Evolutionary conservation across 2,888 invertebrate species (phyloP).

Genomic region (Chloromyia formosa): DNA sequence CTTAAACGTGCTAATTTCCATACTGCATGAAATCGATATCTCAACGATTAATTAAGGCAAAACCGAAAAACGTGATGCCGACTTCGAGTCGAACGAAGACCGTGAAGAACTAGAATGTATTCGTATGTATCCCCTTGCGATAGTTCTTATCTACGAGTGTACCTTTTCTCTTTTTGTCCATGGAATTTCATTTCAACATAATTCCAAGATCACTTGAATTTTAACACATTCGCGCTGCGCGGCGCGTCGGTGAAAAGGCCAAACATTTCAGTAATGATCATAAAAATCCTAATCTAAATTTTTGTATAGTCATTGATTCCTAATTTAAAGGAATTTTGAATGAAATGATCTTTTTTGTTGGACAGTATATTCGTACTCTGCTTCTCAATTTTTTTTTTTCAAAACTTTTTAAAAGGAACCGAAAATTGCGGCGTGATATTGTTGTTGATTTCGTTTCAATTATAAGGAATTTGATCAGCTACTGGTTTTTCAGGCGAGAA

Average conservation of each 20-base stretch:
- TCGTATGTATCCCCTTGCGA: background rate
- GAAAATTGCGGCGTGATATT: background rate
- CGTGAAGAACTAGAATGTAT: slow-evolving; percentile 17
- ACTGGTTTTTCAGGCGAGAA: slow-evolving; percentile 1
- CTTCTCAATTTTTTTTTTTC: background rate
- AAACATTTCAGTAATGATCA: background rate
- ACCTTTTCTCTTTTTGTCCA: background rate
- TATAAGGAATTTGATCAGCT: slow-evolving; percentile 2
- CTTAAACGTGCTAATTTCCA: slow-evolving; percentile 40
- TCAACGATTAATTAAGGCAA: slow-evolving; percentile 22
- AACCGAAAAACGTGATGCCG: slow-evolving; percentile 12
- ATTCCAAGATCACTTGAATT: slow-evolving; percentile 4
- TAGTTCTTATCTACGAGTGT: background rate
- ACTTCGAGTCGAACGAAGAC: background rate
- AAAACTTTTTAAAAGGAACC: background rate
- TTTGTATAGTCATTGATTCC: slow-evolving; percentile 29
- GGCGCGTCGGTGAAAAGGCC: background rate
- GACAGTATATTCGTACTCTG: background rate
- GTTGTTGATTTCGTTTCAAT: background rate
- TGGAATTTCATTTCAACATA: slow-evolving; percentile 1
- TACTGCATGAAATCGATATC: slow-evolving; percentile 39
- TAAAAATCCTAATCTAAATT: slow-evolving; percentile 33
- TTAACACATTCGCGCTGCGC: background rate
- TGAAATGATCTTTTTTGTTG: background rate
- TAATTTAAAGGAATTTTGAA: slow-evolving; percentile 24